These are phyloP conservation scores for Planococcus citri DNA, from an alignment of 1,140 invertebrate genomes.

Conservation along the genomic window DNA sequence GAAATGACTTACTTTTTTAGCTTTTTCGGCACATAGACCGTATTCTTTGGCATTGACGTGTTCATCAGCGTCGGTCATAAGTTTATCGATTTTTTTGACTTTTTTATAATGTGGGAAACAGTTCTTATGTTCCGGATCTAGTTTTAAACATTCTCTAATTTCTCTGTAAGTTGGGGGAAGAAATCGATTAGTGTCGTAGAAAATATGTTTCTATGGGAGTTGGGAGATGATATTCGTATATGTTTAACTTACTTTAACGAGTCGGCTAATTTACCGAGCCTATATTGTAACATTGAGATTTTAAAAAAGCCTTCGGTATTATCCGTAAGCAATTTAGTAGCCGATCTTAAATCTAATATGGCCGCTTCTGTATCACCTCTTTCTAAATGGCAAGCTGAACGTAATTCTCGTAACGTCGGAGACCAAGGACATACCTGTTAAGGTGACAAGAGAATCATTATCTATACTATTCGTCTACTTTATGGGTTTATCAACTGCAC, in stretches of 20 bases:
- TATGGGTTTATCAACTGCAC: neutral
- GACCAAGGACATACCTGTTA: conserved; percentile 72
- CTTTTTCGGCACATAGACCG: conserved; percentile 59
- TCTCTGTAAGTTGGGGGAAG: conserved; percentile 44
- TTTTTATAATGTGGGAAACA: conserved; percentile 97
- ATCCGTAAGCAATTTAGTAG: conserved; percentile 81
- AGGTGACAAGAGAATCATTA: conserved; percentile 25
- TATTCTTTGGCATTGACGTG: conserved; percentile 54
- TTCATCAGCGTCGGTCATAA: conserved; percentile 59
- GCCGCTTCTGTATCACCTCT: conserved; percentile 73
- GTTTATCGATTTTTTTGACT: conserved; percentile 88
- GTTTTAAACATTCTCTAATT: conserved; percentile 91
- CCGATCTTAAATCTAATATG: conserved; percentile 76
- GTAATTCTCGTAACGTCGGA: conserved; percentile 60
- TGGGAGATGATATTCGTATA: conserved; percentile 6
- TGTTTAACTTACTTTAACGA: conserved; percentile 64
- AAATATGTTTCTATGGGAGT: no score
- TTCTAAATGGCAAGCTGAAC: conserved; percentile 71
- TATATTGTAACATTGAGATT: conserved; percentile 72
- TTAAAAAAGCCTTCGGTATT: conserved; percentile 80
- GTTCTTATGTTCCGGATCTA: conserved; percentile 93
- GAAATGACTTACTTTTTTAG: conserved; percentile 41
- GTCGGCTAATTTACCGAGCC: conserved; percentile 81
- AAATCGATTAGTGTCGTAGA: no score
- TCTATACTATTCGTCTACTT: conserved; percentile 12